A percentile compares a stretch with the other conserved stretches of the same genome.
Evolutionary conservation across 2,888 invertebrate genomes (phyloP).

Genomic region (Nomada flava): DNA sequence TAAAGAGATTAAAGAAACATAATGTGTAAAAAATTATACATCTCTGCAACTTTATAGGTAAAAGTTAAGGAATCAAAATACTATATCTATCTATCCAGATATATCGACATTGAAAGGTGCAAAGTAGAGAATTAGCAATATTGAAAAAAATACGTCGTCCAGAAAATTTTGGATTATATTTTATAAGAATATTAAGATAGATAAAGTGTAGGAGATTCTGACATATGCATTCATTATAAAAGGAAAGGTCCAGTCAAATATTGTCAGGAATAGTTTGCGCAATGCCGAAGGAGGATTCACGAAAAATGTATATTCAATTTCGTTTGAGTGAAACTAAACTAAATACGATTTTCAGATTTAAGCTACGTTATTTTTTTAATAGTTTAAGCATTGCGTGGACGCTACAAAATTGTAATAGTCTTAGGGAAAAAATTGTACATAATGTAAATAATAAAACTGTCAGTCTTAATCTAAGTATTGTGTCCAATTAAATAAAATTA

Average conservation of each 20-base stretch:
- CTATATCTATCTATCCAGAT: slow-evolving; percentile 51
- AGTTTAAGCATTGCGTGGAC: slow-evolving; percentile 72
- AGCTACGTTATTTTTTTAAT: slow-evolving; percentile 58
- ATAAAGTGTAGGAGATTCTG: slow-evolving; percentile 52
- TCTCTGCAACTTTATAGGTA: slow-evolving; percentile 43
- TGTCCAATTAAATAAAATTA: slow-evolving; percentile 78
- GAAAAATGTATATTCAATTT: slow-evolving; percentile 38
- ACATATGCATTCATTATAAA: slow-evolving; percentile 47
- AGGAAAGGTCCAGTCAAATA: slow-evolving; percentile 57
- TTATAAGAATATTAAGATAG: slow-evolving; percentile 69
- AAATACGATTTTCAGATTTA: slow-evolving; percentile 38
- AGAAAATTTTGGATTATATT: slow-evolving; percentile 76
- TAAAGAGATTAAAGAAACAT: slow-evolving; percentile 54
- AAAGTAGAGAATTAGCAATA: slow-evolving; percentile 64
- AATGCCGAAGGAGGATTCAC: slow-evolving; percentile 58
- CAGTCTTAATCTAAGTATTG: slow-evolving; percentile 73
- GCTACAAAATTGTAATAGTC: slow-evolving; percentile 70
- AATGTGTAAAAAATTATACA: slow-evolving; percentile 54
- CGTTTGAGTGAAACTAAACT: slow-evolving; percentile 30
- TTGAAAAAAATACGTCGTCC: slow-evolving; percentile 69
- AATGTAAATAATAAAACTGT: slow-evolving; percentile 83
- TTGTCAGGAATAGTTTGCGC: slow-evolving; percentile 61
- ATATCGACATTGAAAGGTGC: slow-evolving; percentile 55
- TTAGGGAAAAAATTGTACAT: slow-evolving; percentile 78
- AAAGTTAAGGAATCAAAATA: slow-evolving; percentile 65